A percentile compares a stretch with the other conserved stretches of the same genome.
These are phyloP conservation scores for Bovichtus variegatus DNA, from an alignment of 2,797 vertebrate species.

Conservation along the genomic window DNA sequence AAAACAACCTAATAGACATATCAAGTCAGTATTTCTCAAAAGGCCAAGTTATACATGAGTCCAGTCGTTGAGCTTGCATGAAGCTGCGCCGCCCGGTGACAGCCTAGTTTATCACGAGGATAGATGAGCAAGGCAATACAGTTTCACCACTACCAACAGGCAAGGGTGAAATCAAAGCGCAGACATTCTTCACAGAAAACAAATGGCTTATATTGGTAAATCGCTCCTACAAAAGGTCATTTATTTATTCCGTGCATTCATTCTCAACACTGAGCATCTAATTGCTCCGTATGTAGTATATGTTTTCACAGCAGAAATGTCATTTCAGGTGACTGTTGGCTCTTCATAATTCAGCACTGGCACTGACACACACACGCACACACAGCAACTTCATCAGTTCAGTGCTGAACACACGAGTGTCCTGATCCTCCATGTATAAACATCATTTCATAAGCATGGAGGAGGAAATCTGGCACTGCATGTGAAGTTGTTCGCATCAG, in stretches of 20 bases:
- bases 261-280: slow-evolving; percentile 13
- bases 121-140: slow-evolving; percentile 64
- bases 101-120: slow-evolving; percentile 73
- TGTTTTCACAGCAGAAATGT: slow-evolving; percentile 28
- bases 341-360: slow-evolving; percentile 23
- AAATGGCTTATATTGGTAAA: slow-evolving; percentile 51
- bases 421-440: slow-evolving; percentile 25
- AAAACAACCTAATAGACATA: slow-evolving; percentile 55
- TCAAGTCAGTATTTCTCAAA: slow-evolving; percentile 64
- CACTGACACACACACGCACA: background rate
- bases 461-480: slow-evolving; percentile 17
- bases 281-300: slow-evolving; percentile 3
- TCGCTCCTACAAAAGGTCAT: slow-evolving; percentile 20
- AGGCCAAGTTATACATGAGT: slow-evolving; percentile 63
- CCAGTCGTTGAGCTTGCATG: slow-evolving; percentile 55
- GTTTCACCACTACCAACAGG: slow-evolving; percentile 51
- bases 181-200: slow-evolving; percentile 46
- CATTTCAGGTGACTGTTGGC: slow-evolving; percentile 13
- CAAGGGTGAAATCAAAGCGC: slow-evolving; percentile 44
- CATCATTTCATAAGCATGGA: slow-evolving; percentile 22
- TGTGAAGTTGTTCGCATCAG: slow-evolving; percentile 50
- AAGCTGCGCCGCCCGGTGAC: slow-evolving; percentile 57
- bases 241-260: slow-evolving; percentile 38
- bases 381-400: slow-evolving; percentile 2
- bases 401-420: slow-evolving; percentile 3